These are phyloP conservation scores for Wasmannia auropunctata DNA, from an alignment of 1,140 invertebrate genomes.

Conservation along the genomic window DNA sequence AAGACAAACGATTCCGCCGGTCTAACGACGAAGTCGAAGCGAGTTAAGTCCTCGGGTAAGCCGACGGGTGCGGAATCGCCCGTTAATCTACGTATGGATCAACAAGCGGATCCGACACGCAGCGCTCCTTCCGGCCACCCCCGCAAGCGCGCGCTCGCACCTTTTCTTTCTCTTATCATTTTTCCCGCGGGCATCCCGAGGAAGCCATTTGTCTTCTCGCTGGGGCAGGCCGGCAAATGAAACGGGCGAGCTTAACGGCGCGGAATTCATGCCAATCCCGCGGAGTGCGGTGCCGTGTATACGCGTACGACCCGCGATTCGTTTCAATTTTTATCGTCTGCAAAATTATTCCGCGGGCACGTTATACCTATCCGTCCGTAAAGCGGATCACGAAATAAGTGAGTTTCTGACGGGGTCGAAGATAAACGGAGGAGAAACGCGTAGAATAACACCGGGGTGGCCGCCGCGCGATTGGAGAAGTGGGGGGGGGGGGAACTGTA, in stretches of 20 bases:
- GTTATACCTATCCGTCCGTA: not conserved
- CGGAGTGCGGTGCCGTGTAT: constrained; percentile 24
- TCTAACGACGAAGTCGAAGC: not conserved
- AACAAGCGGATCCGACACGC: not conserved
- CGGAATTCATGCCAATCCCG: constrained; percentile 63
- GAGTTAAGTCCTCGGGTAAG: not conserved
- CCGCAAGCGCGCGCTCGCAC: not conserved
- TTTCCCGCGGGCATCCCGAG: not conserved
- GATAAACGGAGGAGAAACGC: not conserved
- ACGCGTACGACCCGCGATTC: constrained; percentile 20
- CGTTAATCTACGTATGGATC: not conserved
- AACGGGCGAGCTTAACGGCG: constrained; percentile 45
- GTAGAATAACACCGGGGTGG: not conserved
- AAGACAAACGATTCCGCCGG: constrained; percentile 15
- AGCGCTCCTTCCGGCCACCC: not conserved
- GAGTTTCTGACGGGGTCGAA: not conserved
- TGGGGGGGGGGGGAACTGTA: not conserved
- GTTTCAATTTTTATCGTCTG: constrained; percentile 59
- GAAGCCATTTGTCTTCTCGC: constrained; percentile 59
- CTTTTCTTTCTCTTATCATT: constrained; percentile 46
- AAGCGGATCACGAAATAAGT: not conserved
- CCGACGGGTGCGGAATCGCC: not conserved
- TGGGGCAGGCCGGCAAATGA: constrained; percentile 27
- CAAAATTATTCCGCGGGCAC: constrained; percentile 27
- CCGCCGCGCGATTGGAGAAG: not conserved